These are phyloP conservation scores for Bucorvus abyssinicus DNA, from an alignment of 2,797 vertebrate genomes.

Conservation along the genomic window DNA sequence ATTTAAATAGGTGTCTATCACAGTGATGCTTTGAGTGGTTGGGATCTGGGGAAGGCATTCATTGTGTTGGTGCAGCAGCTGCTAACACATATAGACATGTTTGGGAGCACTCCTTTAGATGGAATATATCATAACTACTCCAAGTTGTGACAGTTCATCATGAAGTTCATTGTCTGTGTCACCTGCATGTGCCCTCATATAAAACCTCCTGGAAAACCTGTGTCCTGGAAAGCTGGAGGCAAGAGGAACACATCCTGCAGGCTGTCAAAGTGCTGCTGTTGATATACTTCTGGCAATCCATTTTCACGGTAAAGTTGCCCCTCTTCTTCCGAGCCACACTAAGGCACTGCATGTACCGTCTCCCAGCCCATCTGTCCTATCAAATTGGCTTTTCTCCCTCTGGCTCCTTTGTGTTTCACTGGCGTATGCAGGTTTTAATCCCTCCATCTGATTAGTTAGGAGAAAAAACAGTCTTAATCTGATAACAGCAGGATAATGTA, in stretches of 20 bases:
- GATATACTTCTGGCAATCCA: not conserved
- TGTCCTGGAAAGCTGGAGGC: not conserved
- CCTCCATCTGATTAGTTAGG: not conserved
- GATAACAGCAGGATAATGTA: constrained; percentile 12
- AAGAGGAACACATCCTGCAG: not conserved
- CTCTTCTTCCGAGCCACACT: not conserved
- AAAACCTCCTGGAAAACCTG: not conserved
- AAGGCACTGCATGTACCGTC: not conserved
- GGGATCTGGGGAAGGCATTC: not conserved
- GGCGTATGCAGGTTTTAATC: constrained; percentile 12
- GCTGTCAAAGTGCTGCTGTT: not conserved
- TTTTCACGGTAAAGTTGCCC: not conserved
- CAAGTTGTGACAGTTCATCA: not conserved
- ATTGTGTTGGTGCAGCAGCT: not conserved
- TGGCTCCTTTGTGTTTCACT: constrained; percentile 4
- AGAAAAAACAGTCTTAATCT: constrained; percentile 14
- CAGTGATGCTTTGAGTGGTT: not conserved
- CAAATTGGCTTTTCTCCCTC: constrained; percentile 35
- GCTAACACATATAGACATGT: not conserved
- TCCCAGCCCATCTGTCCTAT: constrained; percentile 13
- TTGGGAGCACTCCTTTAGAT: not conserved
- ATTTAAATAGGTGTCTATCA: not conserved
- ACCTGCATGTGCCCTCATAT: rapidly evolving
- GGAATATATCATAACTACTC: not conserved
- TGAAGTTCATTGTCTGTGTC: not conserved